Evolutionary conservation across 2,797 vertebrate species (phyloP).

Genomic region (Dromococcyx pavoninus): DNA sequence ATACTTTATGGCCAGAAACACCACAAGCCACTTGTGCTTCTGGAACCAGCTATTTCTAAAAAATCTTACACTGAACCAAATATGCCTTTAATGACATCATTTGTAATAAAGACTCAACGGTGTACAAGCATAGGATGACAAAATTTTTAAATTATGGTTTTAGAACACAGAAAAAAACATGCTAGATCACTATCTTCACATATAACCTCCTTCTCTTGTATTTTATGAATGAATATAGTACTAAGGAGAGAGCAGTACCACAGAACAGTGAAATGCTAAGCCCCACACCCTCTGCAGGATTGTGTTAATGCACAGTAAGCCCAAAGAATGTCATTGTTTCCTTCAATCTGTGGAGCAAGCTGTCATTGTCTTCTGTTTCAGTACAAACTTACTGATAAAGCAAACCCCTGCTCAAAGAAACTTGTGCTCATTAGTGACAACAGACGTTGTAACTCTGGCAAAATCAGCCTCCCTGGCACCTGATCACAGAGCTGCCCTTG

Average conservation of each 20-base stretch:
- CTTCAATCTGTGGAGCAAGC: too few relatives aligned
- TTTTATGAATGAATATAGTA: background rate
- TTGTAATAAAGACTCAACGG: background rate
- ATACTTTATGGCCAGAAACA: background rate
- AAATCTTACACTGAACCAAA: background rate
- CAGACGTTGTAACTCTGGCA: background rate
- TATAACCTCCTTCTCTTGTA: background rate
- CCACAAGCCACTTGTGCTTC: background rate
- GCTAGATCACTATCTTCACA: background rate
- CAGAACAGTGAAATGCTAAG: background rate
- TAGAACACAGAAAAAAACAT: background rate
- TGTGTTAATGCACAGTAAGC: background rate
- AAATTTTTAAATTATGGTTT: background rate
- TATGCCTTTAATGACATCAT: background rate
- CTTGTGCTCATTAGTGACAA: background rate
- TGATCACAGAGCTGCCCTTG: background rate
- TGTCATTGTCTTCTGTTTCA: background rate
- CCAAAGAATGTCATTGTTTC: accelerated
- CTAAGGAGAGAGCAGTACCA: background rate
- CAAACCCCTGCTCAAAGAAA: background rate
- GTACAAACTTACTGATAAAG: background rate
- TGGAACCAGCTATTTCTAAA: background rate
- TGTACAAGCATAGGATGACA: background rate
- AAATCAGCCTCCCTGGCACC: background rate
- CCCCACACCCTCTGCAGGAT: background rate